Evolutionary conservation across 2,113 vertebrate species (phyloP).

Genomic region (Bubalus kerabau): DNA sequence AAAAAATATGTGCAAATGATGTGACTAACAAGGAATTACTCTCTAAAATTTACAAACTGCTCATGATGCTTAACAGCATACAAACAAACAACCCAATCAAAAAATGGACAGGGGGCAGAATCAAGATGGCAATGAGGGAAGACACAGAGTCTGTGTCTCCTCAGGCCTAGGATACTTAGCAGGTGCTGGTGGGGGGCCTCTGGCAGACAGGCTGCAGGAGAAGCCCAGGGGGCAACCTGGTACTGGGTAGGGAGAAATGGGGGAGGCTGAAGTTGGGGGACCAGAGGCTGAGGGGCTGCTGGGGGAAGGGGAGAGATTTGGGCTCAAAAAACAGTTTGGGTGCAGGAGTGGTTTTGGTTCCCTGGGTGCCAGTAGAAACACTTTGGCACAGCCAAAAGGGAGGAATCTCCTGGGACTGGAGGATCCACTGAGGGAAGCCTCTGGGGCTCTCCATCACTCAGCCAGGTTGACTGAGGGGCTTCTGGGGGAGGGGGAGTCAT

Average conservation of each 20-base stretch:
- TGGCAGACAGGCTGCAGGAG: neutral
- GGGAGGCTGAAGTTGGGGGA: neutral
- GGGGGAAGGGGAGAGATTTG: neutral
- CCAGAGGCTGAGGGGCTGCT: neutral
- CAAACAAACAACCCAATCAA: neutral
- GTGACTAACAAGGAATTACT: neutral
- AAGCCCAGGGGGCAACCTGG: neutral
- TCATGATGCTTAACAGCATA: neutral
- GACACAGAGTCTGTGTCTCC: neutral
- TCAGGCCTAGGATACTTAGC: neutral
- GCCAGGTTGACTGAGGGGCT: neutral
- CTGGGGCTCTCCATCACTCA: neutral
- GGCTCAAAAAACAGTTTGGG: neutral
- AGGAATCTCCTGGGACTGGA: neutral
- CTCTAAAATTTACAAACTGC: neutral
- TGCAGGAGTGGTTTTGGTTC: neutral
- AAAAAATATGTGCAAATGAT: neutral
- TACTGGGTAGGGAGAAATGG: neutral
- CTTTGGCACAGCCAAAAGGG: fast-evolving
- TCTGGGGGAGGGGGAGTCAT: neutral
- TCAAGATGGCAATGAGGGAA: neutral
- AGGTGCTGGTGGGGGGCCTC: neutral
- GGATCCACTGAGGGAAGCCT: neutral
- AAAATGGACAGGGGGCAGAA: neutral
- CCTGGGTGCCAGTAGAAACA: neutral